Evolutionary conservation across 1,140 invertebrate genomes (phyloP).

Genomic region (Drosophila grimshawi): DNA sequence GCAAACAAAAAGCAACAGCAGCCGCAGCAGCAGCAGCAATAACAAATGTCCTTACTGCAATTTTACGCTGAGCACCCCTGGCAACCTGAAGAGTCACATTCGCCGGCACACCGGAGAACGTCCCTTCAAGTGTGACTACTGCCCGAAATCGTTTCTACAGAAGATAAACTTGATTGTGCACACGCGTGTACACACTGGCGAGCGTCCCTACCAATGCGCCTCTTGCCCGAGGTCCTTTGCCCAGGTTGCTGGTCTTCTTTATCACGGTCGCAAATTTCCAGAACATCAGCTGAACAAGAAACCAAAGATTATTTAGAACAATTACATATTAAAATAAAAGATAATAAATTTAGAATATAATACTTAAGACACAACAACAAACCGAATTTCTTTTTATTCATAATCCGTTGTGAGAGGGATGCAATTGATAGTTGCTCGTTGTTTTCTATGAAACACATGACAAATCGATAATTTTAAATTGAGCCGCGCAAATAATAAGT

Average conservation of each 20-base stretch:
- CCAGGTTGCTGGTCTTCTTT: neutral
- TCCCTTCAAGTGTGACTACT: conserved; percentile 18
- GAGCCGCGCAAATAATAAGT: too few relatives aligned
- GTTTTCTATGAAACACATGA: too few relatives aligned
- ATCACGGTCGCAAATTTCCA: neutral
- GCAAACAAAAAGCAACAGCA: neutral
- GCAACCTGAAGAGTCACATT: conserved; percentile 9
- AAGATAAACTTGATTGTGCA: neutral
- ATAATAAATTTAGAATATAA: neutral
- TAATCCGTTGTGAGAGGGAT: neutral
- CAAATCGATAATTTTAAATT: too few relatives aligned
- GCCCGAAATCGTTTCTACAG: conserved; percentile 6
- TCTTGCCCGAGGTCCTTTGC: neutral
- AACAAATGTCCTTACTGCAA: conserved; percentile 1
- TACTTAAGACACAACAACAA: neutral
- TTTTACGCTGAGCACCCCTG: neutral
- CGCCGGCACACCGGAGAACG: conserved; percentile 26
- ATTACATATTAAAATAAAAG: neutral
- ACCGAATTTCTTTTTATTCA: neutral
- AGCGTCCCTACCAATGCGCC: conserved; percentile 8
- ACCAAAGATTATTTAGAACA: too few relatives aligned
- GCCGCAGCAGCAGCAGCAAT: neutral
- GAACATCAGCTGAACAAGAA: neutral
- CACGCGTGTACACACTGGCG: conserved; percentile 20
- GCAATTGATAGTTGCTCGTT: too few relatives aligned